These are phyloP conservation scores for Lutjanus erythropterus DNA, from an alignment of 2,113 vertebrate genomes.

Conservation along the genomic window DNA sequence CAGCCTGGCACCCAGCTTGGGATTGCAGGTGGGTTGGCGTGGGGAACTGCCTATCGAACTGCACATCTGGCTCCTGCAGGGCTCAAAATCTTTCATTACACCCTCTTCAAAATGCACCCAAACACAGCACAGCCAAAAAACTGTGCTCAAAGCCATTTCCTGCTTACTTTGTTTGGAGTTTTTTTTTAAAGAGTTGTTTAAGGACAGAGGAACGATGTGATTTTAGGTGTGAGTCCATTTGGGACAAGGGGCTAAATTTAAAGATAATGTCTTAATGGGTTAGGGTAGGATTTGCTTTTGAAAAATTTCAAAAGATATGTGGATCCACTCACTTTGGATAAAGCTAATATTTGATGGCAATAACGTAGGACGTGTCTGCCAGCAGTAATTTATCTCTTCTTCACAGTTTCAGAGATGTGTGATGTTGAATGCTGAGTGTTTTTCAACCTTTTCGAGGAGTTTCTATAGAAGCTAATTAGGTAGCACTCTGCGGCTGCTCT, in stretches of 20 bases:
- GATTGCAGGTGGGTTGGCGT: constrained; percentile 83
- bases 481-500: constrained; percentile 86
- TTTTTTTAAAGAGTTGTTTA: constrained; percentile 9
- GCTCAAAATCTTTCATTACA: constrained; percentile 76
- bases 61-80: constrained; percentile 79
- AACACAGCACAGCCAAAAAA: constrained; percentile 67
- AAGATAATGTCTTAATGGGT: not conserved
- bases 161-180: constrained; percentile 38
- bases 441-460: constrained; percentile 52
- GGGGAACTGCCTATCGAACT: constrained; percentile 68
- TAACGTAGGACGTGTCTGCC: not conserved
- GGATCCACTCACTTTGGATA: not conserved
- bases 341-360: constrained; percentile 1
- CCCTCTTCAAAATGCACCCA: constrained; percentile 72
- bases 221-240: not conserved
- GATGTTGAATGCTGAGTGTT: constrained; percentile 77
- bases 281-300: not conserved
- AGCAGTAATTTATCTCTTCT: constrained; percentile 5
- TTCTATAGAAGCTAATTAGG: constrained; percentile 90
- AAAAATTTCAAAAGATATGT: constrained; percentile 4
- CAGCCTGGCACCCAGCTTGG: constrained; percentile 66
- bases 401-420: not conserved
- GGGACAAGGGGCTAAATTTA: not conserved
- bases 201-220: not conserved
- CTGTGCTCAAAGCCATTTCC: constrained; percentile 59